These are phyloP conservation scores for Caenorhabditis sp. DNA, from an alignment of 2,888 invertebrate species.

Conservation along the genomic window DNA sequence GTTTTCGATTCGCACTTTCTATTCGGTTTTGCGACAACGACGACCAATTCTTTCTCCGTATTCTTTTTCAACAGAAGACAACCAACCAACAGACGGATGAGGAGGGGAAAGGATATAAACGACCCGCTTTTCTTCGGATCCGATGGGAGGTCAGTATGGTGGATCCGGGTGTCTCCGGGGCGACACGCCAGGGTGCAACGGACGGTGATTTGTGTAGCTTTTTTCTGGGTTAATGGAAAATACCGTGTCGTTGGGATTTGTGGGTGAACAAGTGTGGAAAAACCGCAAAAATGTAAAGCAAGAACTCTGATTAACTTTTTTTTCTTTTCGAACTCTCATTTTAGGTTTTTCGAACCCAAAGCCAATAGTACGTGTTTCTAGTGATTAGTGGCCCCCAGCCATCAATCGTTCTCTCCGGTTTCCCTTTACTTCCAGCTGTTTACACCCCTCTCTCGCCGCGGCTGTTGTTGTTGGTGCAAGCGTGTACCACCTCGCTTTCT, in stretches of 20 bases:
- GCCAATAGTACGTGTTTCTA: background rate
- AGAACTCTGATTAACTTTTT: too few relatives aligned
- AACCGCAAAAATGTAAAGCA: too few relatives aligned
- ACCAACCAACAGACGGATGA: background rate
- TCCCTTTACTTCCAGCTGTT: conserved; percentile 11
- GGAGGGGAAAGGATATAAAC: background rate
- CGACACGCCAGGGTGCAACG: background rate
- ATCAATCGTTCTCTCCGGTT: conserved; percentile 10
- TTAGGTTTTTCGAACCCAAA: too few relatives aligned
- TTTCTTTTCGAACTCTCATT: too few relatives aligned
- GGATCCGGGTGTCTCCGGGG: background rate
- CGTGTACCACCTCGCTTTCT: conserved; percentile 15
- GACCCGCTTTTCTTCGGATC: conserved; percentile 8
- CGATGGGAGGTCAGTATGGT: background rate
- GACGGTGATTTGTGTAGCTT: background rate
- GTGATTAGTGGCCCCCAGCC: background rate
- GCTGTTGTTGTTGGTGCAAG: conserved; percentile 30
- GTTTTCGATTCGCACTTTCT: conserved; percentile 36
- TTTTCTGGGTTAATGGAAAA: conserved; percentile 3
- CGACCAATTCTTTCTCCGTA: background rate
- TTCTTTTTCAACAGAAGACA: background rate
- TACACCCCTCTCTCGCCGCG: conserved; percentile 12
- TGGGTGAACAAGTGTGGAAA: too few relatives aligned
- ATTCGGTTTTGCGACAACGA: conserved; percentile 1
- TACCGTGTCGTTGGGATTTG: too few relatives aligned